Conservation (phyloP, 2,888 invertebrate genomes). For the Lamellibrachia columna region DNA sequence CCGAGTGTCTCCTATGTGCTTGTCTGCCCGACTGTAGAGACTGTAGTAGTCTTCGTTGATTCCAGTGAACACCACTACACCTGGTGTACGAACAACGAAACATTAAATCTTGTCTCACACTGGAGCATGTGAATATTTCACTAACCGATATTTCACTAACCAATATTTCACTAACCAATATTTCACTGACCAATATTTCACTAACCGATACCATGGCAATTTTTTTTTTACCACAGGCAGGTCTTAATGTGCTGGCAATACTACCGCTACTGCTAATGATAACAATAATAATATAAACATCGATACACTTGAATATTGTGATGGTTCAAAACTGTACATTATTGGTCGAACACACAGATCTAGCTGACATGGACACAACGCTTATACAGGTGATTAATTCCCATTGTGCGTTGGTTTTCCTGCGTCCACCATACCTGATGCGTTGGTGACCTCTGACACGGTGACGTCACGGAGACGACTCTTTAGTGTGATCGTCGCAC, state of each 20-base stretch:
- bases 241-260: background rate
- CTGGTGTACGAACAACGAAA: slow-evolving; percentile 26
- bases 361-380: background rate
- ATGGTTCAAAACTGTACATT: too few species aligned
- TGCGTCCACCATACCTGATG: slow-evolving; percentile 23
- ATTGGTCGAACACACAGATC: too few species aligned
- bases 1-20: slow-evolving; percentile 37
- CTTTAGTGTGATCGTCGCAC: slow-evolving; percentile 41
- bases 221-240: background rate
- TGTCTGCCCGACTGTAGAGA: slow-evolving; percentile 38
- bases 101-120: too few species aligned
- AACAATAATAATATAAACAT: too few species aligned
- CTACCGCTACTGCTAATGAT: too few species aligned
- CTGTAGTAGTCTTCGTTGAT: slow-evolving; percentile 44
- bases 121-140: too few species aligned
- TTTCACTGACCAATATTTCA: too few species aligned
- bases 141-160: too few species aligned
- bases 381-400: too few species aligned
- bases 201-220: too few species aligned
- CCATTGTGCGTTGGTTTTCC: background rate
- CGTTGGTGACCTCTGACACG: slow-evolving; percentile 26
- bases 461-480: slow-evolving; percentile 37
- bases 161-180: too few species aligned
- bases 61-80: slow-evolving; percentile 40
- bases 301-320: too few species aligned